Base-by-base conservation (phyloP, 2,888 invertebrate genomes). In the Rhorus exstirpatorius region DNA sequence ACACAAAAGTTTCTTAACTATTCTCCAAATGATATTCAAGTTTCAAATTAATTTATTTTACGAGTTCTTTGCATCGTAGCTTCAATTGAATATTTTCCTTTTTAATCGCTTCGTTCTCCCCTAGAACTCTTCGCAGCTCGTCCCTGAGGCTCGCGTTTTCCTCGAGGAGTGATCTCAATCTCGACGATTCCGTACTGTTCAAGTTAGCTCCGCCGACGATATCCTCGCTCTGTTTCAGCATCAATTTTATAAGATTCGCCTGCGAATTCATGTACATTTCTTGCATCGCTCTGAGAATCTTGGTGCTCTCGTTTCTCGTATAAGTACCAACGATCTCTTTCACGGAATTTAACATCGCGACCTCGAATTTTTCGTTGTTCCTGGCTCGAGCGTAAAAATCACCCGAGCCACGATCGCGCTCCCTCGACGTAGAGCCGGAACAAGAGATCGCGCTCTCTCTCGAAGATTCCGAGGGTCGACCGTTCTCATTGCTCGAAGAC, bases 141-240 rank as follows among this genome's bases (percentile, higher is more conserved):
- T 90, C 87, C 24, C 86, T 83, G 60, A 92, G 75, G 17, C 74
- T 86, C 24, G 88, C 88, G 71, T 92, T 92, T 65, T 92, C 91
- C 41, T 88, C 87, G 0, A 91, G 75, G 14, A 92, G 44, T 0
- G 46, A 53, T 79, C 58, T 61, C 21, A 83, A 17, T 1, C 72
- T 46, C 1, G 78, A 31, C 55, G 78, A 63, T 7, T 55, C 71
- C 3, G 17, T 7, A 71, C 86, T 88, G 4, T 81, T 83, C 3
- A 88, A 84, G 79, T 86, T 81, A 14, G 88, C 77, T 67, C 90
- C 91, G 38, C 83, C 87, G 1, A 88, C 68, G 49, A 92, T 53
- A 31, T 92, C 92, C 35, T 91, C 90, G 0, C 90, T 90, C n/a
- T n/a, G n/a, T n/a, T n/a, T n/a, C n/a, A 92, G 79, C 8, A 91